Evolutionary conservation across 2,113 vertebrate species (phyloP).

Genomic region (Pandion haliaetus): DNA sequence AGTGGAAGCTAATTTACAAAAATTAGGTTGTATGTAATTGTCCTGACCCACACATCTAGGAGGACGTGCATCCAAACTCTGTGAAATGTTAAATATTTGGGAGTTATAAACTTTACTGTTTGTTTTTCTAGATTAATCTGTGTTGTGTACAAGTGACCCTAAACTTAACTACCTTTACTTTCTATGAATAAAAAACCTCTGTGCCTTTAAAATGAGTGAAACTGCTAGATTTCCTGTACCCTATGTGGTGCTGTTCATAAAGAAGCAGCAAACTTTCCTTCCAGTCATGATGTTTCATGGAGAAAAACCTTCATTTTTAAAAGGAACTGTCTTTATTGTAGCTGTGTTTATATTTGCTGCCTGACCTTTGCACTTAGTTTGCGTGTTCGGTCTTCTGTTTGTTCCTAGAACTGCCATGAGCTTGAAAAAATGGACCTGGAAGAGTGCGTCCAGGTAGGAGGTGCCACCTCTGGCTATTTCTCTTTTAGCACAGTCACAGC

Average conservation of each 20-base stretch:
- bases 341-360: not conserved
- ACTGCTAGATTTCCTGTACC: not conserved
- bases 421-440: conserved; percentile 99
- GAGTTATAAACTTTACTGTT: rapidly evolving
- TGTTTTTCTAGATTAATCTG: not conserved
- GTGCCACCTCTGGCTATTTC: not conserved
- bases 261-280: not conserved
- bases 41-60: not conserved
- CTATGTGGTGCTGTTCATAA: rapidly evolving
- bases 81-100: not conserved
- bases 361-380: not conserved
- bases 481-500: not conserved
- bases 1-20: not conserved
- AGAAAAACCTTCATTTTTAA: not conserved
- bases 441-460: conserved; percentile 94
- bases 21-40: rapidly evolving
- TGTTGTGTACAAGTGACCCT: not conserved
- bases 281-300: rapidly evolving
- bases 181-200: not conserved
- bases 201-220: not conserved
- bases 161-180: not conserved
- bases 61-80: not conserved
- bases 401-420: conserved; percentile 93
- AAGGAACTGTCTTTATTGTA: not conserved
- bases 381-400: not conserved